Percentiles rank a stretch among this genome's conserved stretches.
These are phyloP conservation scores for Magallana gigas DNA, from an alignment of 1,140 invertebrate species.

Conservation along the genomic window DNA sequence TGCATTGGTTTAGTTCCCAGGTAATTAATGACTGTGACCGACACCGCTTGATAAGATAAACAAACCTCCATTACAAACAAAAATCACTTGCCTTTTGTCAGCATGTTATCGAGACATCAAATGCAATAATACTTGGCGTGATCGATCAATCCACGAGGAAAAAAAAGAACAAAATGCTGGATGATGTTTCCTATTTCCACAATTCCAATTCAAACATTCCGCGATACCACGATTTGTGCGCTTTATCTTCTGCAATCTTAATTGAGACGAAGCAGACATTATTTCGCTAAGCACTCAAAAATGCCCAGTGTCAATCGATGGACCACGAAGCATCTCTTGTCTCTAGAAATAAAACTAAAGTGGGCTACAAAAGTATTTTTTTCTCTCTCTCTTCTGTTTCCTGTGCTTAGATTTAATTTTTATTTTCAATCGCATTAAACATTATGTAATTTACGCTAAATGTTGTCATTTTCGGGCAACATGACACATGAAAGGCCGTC, in stretches of 20 bases:
- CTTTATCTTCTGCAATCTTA: constrained; percentile 38
- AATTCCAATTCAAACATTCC: constrained; percentile 24
- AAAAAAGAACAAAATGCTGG: constrained; percentile 28
- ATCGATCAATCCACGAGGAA: constrained; percentile 4
- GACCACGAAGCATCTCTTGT: constrained; percentile 12
- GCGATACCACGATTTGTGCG: neutral
- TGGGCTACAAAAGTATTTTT: constrained; percentile 27
- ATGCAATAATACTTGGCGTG: constrained; percentile 35
- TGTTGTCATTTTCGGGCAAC: constrained; percentile 33
- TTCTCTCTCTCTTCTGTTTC: neutral
- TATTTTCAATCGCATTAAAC: constrained; percentile 32
- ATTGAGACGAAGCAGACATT: constrained; percentile 33
- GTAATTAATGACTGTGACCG: constrained; percentile 13
- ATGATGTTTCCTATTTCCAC: constrained; percentile 36
- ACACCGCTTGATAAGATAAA: constrained; percentile 31
- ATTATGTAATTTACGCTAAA: constrained; percentile 38
- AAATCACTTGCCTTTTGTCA: constrained; percentile 37
- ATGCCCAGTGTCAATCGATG: constrained; percentile 29
- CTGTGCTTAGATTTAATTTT: constrained; percentile 36
- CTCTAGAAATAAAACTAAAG: constrained; percentile 25
- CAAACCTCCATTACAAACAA: constrained; percentile 33
- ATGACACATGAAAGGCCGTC: constrained; percentile 22
- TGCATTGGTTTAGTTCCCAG: constrained; percentile 30
- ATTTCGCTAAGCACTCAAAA: constrained; percentile 37
- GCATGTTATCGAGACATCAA: constrained; percentile 33